These are phyloP conservation scores for Xestoiulus laeticollis DNA, from an alignment of 2,888 invertebrate genomes.

Conservation along the genomic window DNA sequence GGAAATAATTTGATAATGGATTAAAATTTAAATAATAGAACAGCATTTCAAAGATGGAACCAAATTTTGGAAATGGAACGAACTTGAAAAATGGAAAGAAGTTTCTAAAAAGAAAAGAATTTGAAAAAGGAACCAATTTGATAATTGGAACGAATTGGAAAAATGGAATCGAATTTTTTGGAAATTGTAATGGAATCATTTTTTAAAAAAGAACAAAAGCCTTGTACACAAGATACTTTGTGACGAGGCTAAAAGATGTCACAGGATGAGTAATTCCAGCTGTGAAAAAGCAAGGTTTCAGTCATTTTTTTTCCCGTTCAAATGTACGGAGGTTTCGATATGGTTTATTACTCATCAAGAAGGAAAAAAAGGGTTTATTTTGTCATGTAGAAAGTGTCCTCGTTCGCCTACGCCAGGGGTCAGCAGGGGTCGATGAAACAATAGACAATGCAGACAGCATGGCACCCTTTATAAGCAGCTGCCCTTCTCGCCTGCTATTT, in stretches of 20 bases:
- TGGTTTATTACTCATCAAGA: not conserved
- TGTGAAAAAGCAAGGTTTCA: no score
- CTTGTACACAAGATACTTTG: no score
- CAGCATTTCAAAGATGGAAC: not conserved
- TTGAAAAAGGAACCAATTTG: no score
- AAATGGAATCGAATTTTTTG: no score
- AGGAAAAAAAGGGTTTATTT: not conserved
- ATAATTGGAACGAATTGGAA: not conserved
- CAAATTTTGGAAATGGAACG: no score
- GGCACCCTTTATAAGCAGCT: not conserved
- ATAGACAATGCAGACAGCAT: slow-evolving; percentile 33
- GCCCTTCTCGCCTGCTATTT: not conserved
- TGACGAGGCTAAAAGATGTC: no score
- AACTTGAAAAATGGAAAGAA: not conserved
- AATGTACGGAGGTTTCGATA: not conserved
- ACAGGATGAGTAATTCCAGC: no score
- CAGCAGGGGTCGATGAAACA: not conserved
- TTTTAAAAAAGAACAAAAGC: no score
- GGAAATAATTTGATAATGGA: no score
- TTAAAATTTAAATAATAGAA: no score
- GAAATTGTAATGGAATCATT: no score
- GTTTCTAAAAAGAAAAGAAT: no score
- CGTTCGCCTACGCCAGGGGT: not conserved
- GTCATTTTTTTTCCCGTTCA: not conserved
- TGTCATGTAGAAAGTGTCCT: not conserved